Conservation (phyloP, 2,888 invertebrate species). For the Axea sp. region DNA sequence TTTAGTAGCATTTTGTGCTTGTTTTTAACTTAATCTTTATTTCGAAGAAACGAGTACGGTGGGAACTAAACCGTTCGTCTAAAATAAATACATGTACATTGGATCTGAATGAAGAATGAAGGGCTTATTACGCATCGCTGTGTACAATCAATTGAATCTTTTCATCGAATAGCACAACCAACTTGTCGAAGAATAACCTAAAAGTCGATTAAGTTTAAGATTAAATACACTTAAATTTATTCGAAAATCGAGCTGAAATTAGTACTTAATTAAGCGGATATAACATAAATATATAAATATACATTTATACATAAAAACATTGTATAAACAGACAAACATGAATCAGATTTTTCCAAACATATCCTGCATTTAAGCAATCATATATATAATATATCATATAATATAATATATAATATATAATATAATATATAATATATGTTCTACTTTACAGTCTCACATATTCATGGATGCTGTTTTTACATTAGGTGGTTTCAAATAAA, state of each 20-base stretch:
- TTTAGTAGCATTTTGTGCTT: background rate
- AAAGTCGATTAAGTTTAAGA: conserved; percentile 39
- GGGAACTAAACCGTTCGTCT: conserved; percentile 14
- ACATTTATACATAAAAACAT: no score
- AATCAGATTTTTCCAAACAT: no score
- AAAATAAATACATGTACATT: conserved; percentile 43
- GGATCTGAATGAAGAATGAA: conserved; percentile 17
- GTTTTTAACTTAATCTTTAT: conserved; percentile 7
- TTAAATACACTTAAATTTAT: conserved; percentile 18
- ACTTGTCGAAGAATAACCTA: conserved; percentile 18
- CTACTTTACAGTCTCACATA: no score
- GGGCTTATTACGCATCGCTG: conserved; percentile 53
- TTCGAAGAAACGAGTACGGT: conserved; percentile 23
- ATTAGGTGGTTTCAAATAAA: no score
- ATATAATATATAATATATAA: no score
- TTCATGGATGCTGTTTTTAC: no score
- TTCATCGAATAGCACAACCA: conserved; percentile 29
- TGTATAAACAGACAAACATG: no score
- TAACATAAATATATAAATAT: no score
- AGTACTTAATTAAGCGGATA: background rate
- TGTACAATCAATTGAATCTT: conserved; percentile 42
- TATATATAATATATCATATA: no score
- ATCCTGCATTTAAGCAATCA: no score
- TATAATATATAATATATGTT: no score
- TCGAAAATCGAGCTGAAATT: background rate